These are phyloP conservation scores for Spatulosminthurus flaviceps DNA, from an alignment of 2,888 invertebrate genomes.

Conservation along the genomic window DNA sequence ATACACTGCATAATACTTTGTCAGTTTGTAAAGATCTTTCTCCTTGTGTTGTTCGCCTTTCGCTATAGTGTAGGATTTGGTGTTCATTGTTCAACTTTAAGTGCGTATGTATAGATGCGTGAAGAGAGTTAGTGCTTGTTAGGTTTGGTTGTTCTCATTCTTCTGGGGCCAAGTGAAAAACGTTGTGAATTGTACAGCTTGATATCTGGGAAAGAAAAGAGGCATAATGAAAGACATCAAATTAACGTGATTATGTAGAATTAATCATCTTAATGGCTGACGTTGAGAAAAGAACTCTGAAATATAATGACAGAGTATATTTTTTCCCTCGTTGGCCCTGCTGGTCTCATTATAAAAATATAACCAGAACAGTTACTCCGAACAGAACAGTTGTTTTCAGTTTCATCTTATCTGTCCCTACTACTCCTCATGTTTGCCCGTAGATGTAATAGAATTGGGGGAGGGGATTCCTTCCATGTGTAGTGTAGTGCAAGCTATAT, in stretches of 20 bases:
- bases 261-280: conserved; percentile 57
- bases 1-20: too few relatives aligned
- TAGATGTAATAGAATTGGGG: too few relatives aligned
- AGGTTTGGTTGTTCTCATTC: not conserved
- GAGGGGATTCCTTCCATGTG: too few relatives aligned
- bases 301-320: conserved; percentile 48
- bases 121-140: not conserved
- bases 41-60: not conserved
- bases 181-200: conserved; percentile 23
- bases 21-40: too few relatives aligned
- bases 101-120: not conserved
- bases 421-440: not conserved
- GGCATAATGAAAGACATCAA: conserved; percentile 54
- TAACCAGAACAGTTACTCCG: conserved; percentile 31
- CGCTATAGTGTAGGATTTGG: not conserved
- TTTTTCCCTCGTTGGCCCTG: conserved; percentile 45
- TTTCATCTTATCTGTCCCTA: conserved; percentile 31
- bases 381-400: conserved; percentile 29
- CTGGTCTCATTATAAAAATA: conserved; percentile 49
- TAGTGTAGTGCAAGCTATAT: not conserved
- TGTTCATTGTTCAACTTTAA: not conserved
- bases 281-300: conserved; percentile 49
- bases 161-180: conserved; percentile 20
- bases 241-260: conserved; percentile 58
- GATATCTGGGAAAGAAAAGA: conserved; percentile 37